Conservation (phyloP, 2,888 invertebrate species). For the Spilosoma lubricipeda region DNA sequence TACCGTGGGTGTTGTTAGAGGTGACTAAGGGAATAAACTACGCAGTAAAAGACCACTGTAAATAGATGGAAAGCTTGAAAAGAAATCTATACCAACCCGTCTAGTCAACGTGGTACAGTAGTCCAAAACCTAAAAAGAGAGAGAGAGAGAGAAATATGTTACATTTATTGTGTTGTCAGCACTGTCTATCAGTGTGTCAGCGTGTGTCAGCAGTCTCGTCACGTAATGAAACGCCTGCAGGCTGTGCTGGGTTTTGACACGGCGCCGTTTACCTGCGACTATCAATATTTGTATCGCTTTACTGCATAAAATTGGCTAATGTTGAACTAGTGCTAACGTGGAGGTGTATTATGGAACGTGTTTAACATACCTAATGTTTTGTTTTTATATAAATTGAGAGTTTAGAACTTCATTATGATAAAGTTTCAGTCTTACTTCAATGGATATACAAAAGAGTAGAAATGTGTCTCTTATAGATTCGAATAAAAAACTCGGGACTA, state of each 20-base stretch:
- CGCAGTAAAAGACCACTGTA: too few species aligned
- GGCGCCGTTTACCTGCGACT: constrained; percentile 50
- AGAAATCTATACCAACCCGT: too few species aligned
- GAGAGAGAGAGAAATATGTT: too few species aligned
- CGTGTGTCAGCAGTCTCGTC: constrained; percentile 52
- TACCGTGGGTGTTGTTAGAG: too few species aligned
- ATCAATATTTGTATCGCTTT: constrained; percentile 54
- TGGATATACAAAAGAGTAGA: too few species aligned
- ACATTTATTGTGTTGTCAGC: background rate
- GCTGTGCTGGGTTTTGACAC: constrained; percentile 58
- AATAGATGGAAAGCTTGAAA: too few species aligned
- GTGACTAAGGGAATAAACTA: too few species aligned
- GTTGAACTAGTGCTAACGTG: background rate
- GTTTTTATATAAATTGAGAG: background rate
- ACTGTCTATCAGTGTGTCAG: constrained; percentile 38
- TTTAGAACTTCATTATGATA: background rate
- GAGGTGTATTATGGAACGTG: background rate
- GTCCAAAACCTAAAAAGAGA: too few species aligned
- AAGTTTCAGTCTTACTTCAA: too few species aligned
- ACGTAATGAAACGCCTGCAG: constrained; percentile 67
- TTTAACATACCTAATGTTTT: background rate
- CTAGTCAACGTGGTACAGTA: too few species aligned
- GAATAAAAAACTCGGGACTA: too few species aligned
- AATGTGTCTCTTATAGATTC: too few species aligned
- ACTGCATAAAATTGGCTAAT: constrained; percentile 15